Percentiles rank a stretch among this genome's conserved stretches.
Evolutionary conservation across 2,888 invertebrate species (phyloP).

Genomic region (Sphinx pinastri): DNA sequence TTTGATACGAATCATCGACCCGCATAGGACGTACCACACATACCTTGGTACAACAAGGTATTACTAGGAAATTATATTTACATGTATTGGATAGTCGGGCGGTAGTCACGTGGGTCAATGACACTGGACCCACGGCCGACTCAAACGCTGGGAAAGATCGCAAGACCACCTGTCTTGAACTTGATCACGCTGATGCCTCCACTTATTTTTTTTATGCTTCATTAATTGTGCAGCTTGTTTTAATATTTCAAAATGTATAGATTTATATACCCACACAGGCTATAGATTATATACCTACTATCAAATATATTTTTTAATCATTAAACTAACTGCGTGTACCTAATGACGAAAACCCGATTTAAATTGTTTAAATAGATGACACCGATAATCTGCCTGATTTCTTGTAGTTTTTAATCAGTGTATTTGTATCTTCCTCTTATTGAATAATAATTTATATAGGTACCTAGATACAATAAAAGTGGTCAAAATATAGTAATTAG

Average conservation of each 20-base stretch:
- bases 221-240: conserved; percentile 20
- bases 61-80: conserved; percentile 38
- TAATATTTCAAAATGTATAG: background rate
- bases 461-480: too few relatives aligned
- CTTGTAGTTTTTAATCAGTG: too few relatives aligned
- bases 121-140: conserved; percentile 31
- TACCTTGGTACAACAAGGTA: conserved; percentile 35
- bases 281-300: background rate
- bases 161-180: conserved; percentile 33
- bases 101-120: conserved; percentile 40
- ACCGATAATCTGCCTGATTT: too few relatives aligned
- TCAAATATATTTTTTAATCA: background rate
- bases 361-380: too few relatives aligned
- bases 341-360: too few relatives aligned
- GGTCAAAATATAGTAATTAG: too few relatives aligned
- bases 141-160: conserved; percentile 27
- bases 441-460: too few relatives aligned
- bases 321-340: background rate
- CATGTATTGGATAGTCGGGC: conserved; percentile 38
- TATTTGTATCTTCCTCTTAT: too few relatives aligned
- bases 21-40: conserved; percentile 38
- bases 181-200: conserved; percentile 13
- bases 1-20: conserved; percentile 43
- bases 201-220: conserved; percentile 15
- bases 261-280: background rate